Percentiles rank a stretch among this genome's conserved stretches.
These are phyloP conservation scores for Emys orbicularis DNA, from an alignment of 2,797 vertebrate genomes.

Conservation along the genomic window DNA sequence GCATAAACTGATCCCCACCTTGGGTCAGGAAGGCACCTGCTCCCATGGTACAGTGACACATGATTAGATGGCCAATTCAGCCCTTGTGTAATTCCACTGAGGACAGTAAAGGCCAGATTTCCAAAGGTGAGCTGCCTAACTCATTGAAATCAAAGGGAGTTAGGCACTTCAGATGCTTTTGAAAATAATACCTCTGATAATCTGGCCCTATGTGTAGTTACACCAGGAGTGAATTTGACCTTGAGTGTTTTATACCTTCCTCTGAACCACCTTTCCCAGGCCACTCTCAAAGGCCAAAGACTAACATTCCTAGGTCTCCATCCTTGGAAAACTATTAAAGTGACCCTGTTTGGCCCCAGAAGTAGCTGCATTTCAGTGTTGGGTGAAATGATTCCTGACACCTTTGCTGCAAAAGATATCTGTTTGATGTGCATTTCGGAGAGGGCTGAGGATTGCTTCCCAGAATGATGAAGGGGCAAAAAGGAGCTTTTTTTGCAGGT, in stretches of 20 bases:
- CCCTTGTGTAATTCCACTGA: background rate
- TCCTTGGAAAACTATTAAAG: background rate
- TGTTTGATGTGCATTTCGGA: background rate
- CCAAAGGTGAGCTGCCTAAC: background rate
- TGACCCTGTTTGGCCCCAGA: background rate
- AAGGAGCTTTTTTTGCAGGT: background rate
- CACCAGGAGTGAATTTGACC: background rate
- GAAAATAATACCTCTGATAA: background rate
- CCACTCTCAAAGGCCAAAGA: background rate
- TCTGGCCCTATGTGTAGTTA: background rate
- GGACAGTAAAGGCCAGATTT: background rate
- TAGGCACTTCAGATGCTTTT: background rate
- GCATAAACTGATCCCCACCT: background rate
- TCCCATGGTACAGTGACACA: background rate
- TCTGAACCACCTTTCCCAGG: background rate
- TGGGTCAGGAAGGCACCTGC: background rate
- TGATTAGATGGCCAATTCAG: background rate
- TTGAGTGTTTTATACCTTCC: background rate
- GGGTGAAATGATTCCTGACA: background rate
- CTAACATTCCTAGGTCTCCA: background rate
- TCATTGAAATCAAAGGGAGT: background rate
- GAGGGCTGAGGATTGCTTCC: background rate
- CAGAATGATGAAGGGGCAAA: background rate
- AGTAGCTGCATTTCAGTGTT: background rate
- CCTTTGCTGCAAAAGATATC: background rate